These are phyloP conservation scores for Drosophila sproati DNA, from an alignment of 1,140 invertebrate genomes.

Conservation along the genomic window DNA sequence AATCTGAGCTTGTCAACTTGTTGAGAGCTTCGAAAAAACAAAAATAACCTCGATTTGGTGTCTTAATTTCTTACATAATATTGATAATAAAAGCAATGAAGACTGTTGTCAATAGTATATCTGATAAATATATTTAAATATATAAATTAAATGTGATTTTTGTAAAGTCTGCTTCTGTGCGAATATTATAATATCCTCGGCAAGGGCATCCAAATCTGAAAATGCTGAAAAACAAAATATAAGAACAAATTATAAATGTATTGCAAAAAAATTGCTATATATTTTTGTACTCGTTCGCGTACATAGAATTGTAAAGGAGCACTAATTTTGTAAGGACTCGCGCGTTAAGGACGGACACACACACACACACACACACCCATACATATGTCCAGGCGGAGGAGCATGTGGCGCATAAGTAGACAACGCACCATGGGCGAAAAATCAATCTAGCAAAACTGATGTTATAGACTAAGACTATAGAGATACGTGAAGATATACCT, in stretches of 20 bases:
- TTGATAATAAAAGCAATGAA: no score
- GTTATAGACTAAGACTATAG: no score
- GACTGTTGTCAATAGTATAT: no score
- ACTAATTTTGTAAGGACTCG: slow-evolving; percentile 81
- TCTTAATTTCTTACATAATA: no score
- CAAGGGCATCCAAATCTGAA: background rate
- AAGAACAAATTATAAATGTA: slow-evolving; percentile 52
- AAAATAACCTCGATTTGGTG: no score
- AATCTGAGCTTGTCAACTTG: no score
- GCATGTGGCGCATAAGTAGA: slow-evolving; percentile 77
- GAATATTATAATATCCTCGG: background rate
- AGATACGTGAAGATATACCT: no score
- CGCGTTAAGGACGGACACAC: slow-evolving; percentile 56
- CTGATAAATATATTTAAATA: slow-evolving; percentile 13
- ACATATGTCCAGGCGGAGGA: slow-evolving; percentile 21
- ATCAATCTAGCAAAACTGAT: no score
- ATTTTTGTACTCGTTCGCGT: slow-evolving; percentile 41
- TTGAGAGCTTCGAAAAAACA: no score
- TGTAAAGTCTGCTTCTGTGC: background rate
- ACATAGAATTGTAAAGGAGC: slow-evolving; percentile 64
- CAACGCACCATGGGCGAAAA: slow-evolving; percentile 18
- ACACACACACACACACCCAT: slow-evolving; percentile 1
- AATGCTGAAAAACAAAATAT: slow-evolving; percentile 51
- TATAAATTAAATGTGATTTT: background rate
- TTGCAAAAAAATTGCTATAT: slow-evolving; percentile 68